Evolutionary conservation across 2,797 vertebrate genomes (phyloP).

Genomic region (Cryptoprocta ferox): DNA sequence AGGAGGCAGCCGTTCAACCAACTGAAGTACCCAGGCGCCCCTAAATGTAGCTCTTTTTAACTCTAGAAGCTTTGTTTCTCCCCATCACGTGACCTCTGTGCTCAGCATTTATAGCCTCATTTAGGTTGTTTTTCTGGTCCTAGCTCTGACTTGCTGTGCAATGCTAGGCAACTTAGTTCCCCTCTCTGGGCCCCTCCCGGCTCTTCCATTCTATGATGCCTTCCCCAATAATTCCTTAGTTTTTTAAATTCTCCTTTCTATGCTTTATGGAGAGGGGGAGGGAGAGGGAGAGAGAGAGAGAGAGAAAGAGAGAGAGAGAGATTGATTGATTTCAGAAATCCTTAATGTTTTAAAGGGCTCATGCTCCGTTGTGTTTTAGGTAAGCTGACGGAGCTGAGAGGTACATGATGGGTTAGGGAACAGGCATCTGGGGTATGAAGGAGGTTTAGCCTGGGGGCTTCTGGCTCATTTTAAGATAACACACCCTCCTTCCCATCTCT

Average conservation of each 20-base stretch:
- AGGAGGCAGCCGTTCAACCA: too few species aligned
- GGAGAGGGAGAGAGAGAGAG: neutral
- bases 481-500: too few species aligned
- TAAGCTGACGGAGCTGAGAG: neutral
- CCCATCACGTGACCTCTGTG: neutral
- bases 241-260: neutral
- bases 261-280: neutral
- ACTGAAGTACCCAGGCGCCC: too few species aligned
- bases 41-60: neutral
- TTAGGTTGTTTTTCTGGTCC: neutral
- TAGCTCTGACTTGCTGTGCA: neutral
- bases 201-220: neutral
- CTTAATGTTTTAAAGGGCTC: neutral
- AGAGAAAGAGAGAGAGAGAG: rapidly evolving
- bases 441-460: neutral
- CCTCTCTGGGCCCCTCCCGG: neutral
- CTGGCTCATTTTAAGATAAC: neutral
- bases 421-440: neutral
- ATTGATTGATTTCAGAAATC: neutral
- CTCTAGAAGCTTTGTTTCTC: neutral
- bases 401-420: rapidly evolving
- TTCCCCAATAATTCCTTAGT: neutral
- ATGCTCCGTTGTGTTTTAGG: neutral
- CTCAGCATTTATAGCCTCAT: neutral
- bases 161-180: neutral